A percentile compares a stretch with the other conserved stretches of the same genome.
phyloP scores from a whole-genome alignment of 2,888 invertebrate species.

The Drosophila mercatorum region DNA sequence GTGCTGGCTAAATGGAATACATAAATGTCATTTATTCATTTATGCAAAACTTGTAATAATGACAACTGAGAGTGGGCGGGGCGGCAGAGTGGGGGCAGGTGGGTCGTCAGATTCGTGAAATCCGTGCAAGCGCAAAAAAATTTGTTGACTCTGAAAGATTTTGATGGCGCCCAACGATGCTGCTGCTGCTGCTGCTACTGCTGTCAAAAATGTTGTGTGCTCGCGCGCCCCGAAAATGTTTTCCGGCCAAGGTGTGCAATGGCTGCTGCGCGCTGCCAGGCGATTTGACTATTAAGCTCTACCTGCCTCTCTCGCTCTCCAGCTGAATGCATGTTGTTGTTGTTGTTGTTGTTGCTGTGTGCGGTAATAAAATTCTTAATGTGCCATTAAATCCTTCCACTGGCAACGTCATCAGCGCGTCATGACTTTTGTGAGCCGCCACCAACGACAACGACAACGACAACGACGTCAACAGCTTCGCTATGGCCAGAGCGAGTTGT shows the following conservation, averaged over 20 bases:
- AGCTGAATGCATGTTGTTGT: conserved; percentile 4
- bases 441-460: conserved; percentile 29
- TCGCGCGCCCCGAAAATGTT: conserved; percentile 66
- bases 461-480: conserved; percentile 29
- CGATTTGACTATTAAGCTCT: conserved; percentile 59
- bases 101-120: conserved; percentile 45
- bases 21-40: conserved; percentile 77
- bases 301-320: neutral
- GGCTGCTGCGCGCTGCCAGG: conserved; percentile 30
- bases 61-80: conserved; percentile 42
- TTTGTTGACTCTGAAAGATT: conserved; percentile 74
- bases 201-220: conserved; percentile 75
- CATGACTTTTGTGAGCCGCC: conserved; percentile 75
- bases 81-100: neutral
- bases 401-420: conserved; percentile 75
- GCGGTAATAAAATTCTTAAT: conserved; percentile 84
- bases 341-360: conserved; percentile 52
- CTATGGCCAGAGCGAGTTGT: conserved; percentile 42
- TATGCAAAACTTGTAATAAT: conserved; percentile 79
- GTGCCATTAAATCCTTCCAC: conserved; percentile 84
- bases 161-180: conserved; percentile 61
- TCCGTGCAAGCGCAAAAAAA: conserved; percentile 52
- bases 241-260: conserved; percentile 67
- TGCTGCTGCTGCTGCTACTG: conserved; percentile 54
- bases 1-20: conserved; percentile 68